phyloP scores from a whole-genome alignment of 2,797 vertebrate genomes.

The Vultur gryphus region DNA sequence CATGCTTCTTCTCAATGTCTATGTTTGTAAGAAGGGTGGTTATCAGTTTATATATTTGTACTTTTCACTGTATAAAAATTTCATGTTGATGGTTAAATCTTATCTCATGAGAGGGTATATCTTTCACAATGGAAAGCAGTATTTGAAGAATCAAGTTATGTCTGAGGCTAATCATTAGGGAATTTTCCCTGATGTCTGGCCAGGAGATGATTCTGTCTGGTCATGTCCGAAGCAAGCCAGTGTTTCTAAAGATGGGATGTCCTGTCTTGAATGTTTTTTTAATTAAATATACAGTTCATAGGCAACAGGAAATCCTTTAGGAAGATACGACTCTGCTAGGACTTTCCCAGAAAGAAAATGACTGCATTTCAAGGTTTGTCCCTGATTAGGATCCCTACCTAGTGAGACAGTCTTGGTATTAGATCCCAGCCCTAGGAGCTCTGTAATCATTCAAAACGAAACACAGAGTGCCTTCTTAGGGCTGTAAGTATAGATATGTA shows the following conservation, averaged over 20 bases:
- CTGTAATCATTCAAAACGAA: not conserved
- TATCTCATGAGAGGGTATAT: not conserved
- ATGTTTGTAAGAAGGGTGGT: not conserved
- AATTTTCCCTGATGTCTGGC: constrained; percentile 50
- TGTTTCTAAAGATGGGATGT: constrained; percentile 14
- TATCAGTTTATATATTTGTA: constrained; percentile 9
- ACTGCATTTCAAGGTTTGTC: not conserved
- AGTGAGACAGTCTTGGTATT: not conserved
- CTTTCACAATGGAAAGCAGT: not conserved
- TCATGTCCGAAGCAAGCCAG: not conserved
- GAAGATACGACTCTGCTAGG: not conserved
- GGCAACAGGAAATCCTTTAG: constrained; percentile 7
- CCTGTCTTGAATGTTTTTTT: not conserved
- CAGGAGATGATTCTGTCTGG: constrained; percentile 41
- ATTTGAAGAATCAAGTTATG: constrained; percentile 6
- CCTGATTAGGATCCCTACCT: not conserved
- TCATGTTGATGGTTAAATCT: not conserved
- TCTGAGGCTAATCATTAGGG: not conserved
- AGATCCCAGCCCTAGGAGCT: not conserved
- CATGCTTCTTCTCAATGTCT: not conserved
- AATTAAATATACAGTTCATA: not conserved
- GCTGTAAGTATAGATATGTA: not conserved
- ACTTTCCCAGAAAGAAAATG: not conserved
- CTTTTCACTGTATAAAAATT: not conserved
- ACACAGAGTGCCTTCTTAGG: not conserved